Evolutionary conservation across 2,888 invertebrate species (phyloP).

Genomic region (Acanthosepion pharaonis): DNA sequence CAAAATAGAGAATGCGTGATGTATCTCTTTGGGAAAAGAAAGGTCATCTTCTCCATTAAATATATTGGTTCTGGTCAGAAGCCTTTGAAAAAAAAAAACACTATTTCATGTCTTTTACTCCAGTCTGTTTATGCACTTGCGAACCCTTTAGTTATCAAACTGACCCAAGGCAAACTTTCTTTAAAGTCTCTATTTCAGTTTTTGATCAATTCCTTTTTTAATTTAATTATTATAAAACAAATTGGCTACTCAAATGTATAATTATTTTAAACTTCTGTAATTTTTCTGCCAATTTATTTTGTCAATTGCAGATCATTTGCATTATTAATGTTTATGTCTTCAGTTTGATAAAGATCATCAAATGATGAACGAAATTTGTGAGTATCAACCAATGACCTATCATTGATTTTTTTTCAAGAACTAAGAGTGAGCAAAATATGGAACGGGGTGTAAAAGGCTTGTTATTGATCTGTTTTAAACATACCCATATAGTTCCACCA

Average conservation of each 20-base stretch:
- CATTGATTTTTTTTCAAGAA: not conserved
- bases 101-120: not conserved
- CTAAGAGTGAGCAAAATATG: not conserved
- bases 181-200: not conserved
- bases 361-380: not conserved
- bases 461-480: too few relatives aligned
- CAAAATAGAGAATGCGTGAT: not conserved
- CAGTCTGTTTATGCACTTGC: not conserved
- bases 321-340: too few relatives aligned
- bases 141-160: not conserved
- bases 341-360: not conserved
- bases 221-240: not conserved
- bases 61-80: not conserved
- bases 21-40: not conserved
- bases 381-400: not conserved
- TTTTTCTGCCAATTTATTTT: slow-evolving; percentile 13
- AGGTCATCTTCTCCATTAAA: not conserved
- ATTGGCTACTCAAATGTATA: not conserved
- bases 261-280: slow-evolving; percentile 9
- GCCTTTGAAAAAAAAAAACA: not conserved
- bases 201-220: not conserved
- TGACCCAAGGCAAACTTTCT: not conserved
- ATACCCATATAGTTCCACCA: too few relatives aligned
- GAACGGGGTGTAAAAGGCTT: too few relatives aligned
- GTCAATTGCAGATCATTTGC: not conserved